These are phyloP conservation scores for Pterocles orientalis DNA, from an alignment of 2,113 vertebrate genomes.

Conservation along the genomic window DNA sequence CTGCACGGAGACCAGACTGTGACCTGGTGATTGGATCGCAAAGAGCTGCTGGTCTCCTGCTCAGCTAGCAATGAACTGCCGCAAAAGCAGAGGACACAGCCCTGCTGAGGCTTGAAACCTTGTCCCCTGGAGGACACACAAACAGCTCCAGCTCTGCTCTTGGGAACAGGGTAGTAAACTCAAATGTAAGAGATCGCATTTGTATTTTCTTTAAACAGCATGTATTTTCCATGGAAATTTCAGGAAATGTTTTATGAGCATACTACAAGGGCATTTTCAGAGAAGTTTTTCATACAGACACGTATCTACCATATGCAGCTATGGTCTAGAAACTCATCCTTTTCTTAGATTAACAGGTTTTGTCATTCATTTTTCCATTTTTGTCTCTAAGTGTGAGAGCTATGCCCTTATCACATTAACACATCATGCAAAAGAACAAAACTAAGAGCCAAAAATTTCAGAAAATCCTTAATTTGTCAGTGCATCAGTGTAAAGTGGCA, in stretches of 20 bases:
- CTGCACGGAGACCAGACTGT: neutral
- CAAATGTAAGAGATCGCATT: neutral
- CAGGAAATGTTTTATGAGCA: neutral
- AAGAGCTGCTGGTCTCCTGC: neutral
- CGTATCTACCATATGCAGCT: neutral
- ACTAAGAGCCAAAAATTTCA: neutral
- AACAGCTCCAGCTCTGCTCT: neutral
- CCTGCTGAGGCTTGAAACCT: neutral
- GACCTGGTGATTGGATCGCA: neutral
- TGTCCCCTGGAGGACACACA: neutral
- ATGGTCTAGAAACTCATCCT: neutral
- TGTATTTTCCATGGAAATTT: neutral
- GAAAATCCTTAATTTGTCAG: neutral
- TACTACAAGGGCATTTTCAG: neutral
- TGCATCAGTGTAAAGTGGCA: neutral
- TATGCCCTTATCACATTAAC: neutral
- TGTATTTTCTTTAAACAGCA: neutral
- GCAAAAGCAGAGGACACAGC: neutral
- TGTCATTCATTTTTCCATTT: neutral
- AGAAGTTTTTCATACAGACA: neutral
- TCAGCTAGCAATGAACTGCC: neutral
- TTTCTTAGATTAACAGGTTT: neutral
- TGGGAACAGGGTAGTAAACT: neutral
- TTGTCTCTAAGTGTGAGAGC: neutral
- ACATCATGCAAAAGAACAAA: neutral